Evolutionary conservation across 2,113 vertebrate species (phyloP).

Genomic region (Thunnus thynnus): DNA sequence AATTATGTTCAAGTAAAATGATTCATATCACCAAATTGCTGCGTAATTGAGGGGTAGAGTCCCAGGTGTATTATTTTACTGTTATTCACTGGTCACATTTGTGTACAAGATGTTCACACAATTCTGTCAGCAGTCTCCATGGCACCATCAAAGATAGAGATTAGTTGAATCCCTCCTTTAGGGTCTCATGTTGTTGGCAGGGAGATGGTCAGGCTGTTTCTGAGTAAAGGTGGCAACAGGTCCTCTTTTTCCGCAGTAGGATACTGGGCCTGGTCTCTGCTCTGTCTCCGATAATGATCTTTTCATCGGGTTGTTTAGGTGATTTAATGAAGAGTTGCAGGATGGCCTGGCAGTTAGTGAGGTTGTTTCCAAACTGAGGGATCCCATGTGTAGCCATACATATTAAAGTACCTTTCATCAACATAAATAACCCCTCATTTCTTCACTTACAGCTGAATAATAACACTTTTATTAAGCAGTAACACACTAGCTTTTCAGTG

Average conservation of each 20-base stretch:
- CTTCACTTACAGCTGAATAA: not conserved
- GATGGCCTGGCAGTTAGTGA: not conserved
- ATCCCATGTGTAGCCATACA: not conserved
- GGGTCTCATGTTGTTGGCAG: constrained; percentile 8
- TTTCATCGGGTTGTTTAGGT: constrained; percentile 5
- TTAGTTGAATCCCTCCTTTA: constrained; percentile 32
- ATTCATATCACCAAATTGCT: constrained; percentile 46
- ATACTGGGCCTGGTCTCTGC: not conserved
- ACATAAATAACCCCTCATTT: not conserved
- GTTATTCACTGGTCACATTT: constrained; percentile 29
- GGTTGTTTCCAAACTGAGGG: constrained; percentile 9
- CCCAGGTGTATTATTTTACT: constrained; percentile 57
- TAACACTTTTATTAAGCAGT: constrained; percentile 2
- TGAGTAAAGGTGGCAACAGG: constrained; percentile 21
- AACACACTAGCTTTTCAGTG: not conserved
- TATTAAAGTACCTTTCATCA: not conserved
- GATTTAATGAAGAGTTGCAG: constrained; percentile 9
- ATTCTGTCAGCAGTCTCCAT: constrained; percentile 48
- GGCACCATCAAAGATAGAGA: constrained; percentile 31
- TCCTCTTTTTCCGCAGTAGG: not conserved
- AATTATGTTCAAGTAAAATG: constrained; percentile 44
- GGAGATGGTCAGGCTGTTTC: constrained; percentile 18
- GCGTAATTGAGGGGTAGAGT: constrained; percentile 56
- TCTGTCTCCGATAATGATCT: not conserved
- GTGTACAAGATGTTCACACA: not conserved